phyloP scores from a whole-genome alignment of 2,888 invertebrate genomes.

The Lymantria dispar region DNA sequence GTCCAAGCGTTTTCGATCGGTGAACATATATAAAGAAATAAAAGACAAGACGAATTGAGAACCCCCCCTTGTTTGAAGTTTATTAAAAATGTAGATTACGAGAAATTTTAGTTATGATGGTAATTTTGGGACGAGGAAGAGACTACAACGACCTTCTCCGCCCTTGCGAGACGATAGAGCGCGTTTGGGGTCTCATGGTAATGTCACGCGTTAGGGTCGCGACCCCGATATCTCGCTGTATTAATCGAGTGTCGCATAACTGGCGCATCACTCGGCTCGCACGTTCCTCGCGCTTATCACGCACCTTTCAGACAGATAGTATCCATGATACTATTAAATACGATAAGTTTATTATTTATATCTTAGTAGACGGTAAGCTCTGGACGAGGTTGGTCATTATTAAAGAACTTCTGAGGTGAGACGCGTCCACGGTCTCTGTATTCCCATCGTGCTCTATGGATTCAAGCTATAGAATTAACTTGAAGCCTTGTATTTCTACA shows the following conservation, averaged over 20 bases:
- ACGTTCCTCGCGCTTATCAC: conserved; percentile 43
- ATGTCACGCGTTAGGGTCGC: conserved; percentile 52
- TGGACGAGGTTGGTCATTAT: conserved; percentile 6
- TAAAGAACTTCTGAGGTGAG: conserved; percentile 16
- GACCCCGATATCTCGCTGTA: conserved; percentile 68
- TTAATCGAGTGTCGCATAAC: conserved; percentile 52
- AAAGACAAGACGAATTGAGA: too few relatives aligned
- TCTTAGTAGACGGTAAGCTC: conserved; percentile 10
- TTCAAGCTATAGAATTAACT: not conserved
- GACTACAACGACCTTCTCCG: conserved; percentile 64
- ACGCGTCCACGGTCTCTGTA: not conserved
- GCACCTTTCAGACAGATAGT: conserved; percentile 19
- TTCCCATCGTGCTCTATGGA: not conserved
- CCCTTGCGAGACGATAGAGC: conserved; percentile 64
- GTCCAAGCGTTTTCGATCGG: too few relatives aligned
- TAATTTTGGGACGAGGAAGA: conserved; percentile 36
- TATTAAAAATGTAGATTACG: too few relatives aligned
- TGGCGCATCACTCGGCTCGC: conserved; percentile 54
- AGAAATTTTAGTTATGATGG: too few relatives aligned
- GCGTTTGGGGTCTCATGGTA: conserved; percentile 53
- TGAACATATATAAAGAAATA: too few relatives aligned
- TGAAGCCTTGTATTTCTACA: conserved; percentile 36
- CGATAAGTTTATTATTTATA: conserved; percentile 14
- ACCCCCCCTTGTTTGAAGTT: too few relatives aligned
- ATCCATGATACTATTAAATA: conserved; percentile 15